Evolutionary conservation across 2,888 invertebrate genomes (phyloP), one percentile per base, ranked within the genome.

Genomic region (Lycaena phlaeas): DNA sequence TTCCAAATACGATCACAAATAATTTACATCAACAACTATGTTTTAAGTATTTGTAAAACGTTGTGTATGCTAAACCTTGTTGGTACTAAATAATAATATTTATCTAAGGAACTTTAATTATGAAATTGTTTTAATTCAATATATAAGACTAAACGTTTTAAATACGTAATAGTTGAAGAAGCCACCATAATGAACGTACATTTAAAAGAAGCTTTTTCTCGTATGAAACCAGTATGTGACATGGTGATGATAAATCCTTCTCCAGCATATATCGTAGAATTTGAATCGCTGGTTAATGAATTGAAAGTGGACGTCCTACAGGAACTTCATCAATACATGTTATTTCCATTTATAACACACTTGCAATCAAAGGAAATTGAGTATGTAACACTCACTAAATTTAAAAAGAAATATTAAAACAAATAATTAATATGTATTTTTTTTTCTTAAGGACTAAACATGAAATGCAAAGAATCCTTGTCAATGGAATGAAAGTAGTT

Each of bases 141-240:
- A n/a, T n/a, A n/a, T n/a, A n/a, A n/a, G n/a, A n/a, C n/a, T n/a
- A n/a, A n/a, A n/a, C n/a, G n/a, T n/a, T n/a, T n/a, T n/a, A n/a
- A n/a, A n/a, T n/a, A n/a, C n/a, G 18, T 5, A 18, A 5, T 5
- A 18, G 3, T 18, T 18, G 18, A 18, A 18, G 18, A 29, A 15
- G 38, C 57, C 34, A 18, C 18, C 17, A 66, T 44, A 44, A 74
- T 79, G 75, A 73, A 71, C 48, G 55, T 60, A 4, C 68, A 73
- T 42, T 38, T 76, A 38, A 72, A 69, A 53, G 66, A 66, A 28
- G 68, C 68, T 36, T 81, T 82, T 65, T 51, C 59, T 27, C 58
- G 57, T 27, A 66, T 88, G 36, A 88, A 87, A 57, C 86, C 87
- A 12, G 56, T 86, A 12, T 88, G 87, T 50, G 86, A 87, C 57